These are phyloP conservation scores for Pseudococcus viburni DNA, from an alignment of 2,888 invertebrate species.

Conservation along the genomic window DNA sequence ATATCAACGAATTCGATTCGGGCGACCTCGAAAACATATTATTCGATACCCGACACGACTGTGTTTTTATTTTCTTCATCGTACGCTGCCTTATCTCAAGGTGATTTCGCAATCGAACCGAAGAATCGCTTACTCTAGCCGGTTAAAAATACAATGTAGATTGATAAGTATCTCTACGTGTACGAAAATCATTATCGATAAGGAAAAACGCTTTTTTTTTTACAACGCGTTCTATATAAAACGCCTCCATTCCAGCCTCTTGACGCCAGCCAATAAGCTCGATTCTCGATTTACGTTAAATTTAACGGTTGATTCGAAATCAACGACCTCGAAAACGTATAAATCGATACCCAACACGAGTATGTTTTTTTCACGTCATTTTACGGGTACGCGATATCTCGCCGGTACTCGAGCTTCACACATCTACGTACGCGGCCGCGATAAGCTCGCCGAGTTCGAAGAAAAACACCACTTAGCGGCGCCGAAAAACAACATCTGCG, in stretches of 20 bases:
- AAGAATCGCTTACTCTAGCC: background rate
- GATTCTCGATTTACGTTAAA: background rate
- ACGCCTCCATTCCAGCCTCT: background rate
- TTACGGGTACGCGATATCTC: background rate
- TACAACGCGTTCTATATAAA: background rate
- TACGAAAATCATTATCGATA: background rate
- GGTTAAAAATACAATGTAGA: background rate
- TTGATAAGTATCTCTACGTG: background rate
- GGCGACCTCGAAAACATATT: slow-evolving; percentile 4
- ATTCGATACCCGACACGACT: background rate
- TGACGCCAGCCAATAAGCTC: background rate
- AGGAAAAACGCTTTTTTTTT: background rate
- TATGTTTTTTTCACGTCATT: slow-evolving; percentile 37
- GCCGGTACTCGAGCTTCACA: background rate
- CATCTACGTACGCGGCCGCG: background rate
- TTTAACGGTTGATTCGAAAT: background rate
- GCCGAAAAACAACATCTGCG: background rate
- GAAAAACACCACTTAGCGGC: background rate
- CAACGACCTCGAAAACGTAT: slow-evolving; percentile 2
- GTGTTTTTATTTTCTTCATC: background rate
- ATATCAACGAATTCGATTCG: background rate
- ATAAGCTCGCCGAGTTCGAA: background rate
- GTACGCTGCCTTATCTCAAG: background rate
- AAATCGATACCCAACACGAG: slow-evolving; percentile 5
- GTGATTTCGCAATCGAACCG: background rate